Conservation (phyloP, 2,113 vertebrate genomes). For the Brachyhypopomus gauderio region DNA sequence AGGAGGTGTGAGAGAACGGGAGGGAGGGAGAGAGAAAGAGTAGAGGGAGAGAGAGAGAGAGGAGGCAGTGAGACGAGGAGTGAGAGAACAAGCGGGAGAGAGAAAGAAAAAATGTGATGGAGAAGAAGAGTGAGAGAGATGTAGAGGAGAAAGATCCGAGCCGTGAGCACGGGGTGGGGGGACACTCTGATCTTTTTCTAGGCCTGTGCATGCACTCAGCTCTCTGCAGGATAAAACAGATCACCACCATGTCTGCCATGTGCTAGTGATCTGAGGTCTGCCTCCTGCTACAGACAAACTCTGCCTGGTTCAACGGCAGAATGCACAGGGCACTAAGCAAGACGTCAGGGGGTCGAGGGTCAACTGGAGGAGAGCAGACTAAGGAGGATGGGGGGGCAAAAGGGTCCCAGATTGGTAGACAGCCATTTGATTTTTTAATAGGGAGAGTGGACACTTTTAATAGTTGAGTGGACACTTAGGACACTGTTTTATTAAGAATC, state of each 20-base stretch:
- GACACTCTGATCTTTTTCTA: neutral
- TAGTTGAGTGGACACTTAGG: no score
- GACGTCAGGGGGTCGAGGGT: neutral
- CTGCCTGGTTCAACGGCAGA: neutral
- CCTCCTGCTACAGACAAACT: neutral
- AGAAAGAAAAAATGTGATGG: neutral
- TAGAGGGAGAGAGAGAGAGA: neutral
- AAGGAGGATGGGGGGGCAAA: neutral
- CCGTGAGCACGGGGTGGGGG: neutral
- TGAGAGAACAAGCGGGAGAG: neutral
- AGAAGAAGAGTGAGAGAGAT: neutral
- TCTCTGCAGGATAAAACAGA: neutral
- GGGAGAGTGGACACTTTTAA: no score
- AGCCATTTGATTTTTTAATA: neutral
- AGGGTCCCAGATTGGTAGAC: neutral
- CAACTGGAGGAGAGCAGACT: slow-evolving; percentile 2
- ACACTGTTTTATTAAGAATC: no score
- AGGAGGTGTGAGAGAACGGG: neutral
- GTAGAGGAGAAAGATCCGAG: neutral
- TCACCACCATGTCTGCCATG: no score
- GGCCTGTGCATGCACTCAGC: neutral
- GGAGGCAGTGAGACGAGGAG: neutral
- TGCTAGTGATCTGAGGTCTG: neutral
- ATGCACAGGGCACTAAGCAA: no score
- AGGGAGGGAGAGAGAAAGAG: neutral